Percentiles rank a stretch among this genome's conserved stretches.
These are phyloP conservation scores for Alethe castanea DNA, from an alignment of 2,113 vertebrate species.

Conservation along the genomic window DNA sequence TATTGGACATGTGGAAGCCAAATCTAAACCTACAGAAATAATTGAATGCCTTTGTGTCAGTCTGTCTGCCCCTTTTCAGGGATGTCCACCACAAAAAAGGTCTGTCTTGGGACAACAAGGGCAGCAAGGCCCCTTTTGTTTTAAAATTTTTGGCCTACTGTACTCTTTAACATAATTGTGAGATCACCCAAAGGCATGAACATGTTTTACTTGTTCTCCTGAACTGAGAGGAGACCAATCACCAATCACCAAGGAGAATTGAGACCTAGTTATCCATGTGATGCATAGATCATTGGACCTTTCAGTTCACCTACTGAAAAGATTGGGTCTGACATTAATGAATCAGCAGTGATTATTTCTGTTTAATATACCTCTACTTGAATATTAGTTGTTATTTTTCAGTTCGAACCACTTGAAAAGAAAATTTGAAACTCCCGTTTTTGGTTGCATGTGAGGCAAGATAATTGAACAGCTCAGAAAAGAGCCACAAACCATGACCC, in stretches of 20 bases:
- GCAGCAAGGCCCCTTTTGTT: not conserved
- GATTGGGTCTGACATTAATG: not conserved
- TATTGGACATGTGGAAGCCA: not conserved
- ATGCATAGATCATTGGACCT: not conserved
- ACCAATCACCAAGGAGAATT: not conserved
- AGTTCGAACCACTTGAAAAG: not conserved
- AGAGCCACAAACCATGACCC: not conserved
- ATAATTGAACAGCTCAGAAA: not conserved
- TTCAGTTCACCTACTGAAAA: not conserved
- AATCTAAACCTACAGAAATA: not conserved
- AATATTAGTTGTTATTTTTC: not conserved
- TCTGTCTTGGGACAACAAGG: not conserved
- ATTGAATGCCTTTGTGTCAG: not conserved
- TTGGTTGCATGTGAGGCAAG: not conserved
- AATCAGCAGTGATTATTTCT: not conserved
- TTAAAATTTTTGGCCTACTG: not conserved
- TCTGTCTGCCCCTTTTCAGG: not conserved
- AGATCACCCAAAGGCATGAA: not conserved
- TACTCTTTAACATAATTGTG: not conserved
- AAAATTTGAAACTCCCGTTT: not conserved
- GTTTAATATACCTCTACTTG: not conserved
- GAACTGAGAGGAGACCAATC: not conserved
- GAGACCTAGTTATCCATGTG: not conserved
- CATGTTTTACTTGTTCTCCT: not conserved
- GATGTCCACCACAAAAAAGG: fast-evolving